Evolutionary conservation across 2,888 invertebrate genomes (phyloP), one percentile per base, ranked within the genome.

Genomic region (Pandemis heparana): DNA sequence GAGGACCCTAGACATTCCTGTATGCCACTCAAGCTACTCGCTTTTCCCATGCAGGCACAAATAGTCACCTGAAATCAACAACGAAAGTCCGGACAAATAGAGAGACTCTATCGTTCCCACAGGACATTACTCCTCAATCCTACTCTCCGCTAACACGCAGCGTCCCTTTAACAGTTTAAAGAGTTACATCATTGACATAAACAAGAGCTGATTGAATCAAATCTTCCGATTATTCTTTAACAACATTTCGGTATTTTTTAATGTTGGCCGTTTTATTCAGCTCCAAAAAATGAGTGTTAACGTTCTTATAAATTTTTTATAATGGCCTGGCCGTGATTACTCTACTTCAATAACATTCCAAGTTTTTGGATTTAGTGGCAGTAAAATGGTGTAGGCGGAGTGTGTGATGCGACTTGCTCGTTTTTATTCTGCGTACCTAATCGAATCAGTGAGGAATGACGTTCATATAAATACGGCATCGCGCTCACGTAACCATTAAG

Each of bases 361-460:
- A 39, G 46, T 63, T 68, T 71, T 71, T 38, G 38, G 64, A 60
- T 60, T 67, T 59, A 59, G 59, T 65, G 48, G 59, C 60, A 48
- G 16, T 59, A 63, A 59, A 69, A 68, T 64, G 73, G 67, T 56
- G 56, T 72, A 48, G 62, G 56, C 46, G 46, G 63, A 60, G 46
- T 69, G 48, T 63, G 63, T 64, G 63, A 66, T 71, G 61, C 60
- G 62, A 67, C 51, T 68, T 63, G 46, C 16, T 68, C 72, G 68
- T 67, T 73, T 66, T 66, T 69, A 69, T 69, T 73, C 73, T 41
- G 73, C 68, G 73, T 63, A 72, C 73, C 73, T 73, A 73, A 73
- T 73, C 64, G 68, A 73, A 73, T 73, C 68, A 73, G 63, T 72
- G 62, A 68, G 73, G 73, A 69, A 66, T 61, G 66, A 64, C 68